Evolutionary conservation across 2,113 vertebrate genomes (phyloP).

Genomic region (Illadopsis cleaveri): DNA sequence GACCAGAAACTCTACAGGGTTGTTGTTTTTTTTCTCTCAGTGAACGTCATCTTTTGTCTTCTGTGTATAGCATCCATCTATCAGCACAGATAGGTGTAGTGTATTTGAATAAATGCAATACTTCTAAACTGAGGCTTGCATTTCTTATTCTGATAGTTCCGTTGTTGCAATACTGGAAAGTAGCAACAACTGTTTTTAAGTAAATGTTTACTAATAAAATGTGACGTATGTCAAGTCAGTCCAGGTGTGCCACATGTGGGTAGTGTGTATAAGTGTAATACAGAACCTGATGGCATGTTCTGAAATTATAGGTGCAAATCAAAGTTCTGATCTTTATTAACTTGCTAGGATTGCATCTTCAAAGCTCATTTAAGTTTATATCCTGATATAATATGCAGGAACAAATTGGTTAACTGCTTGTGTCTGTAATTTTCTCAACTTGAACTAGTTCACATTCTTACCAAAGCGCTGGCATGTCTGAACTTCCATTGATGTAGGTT

Average conservation of each 20-base stretch:
- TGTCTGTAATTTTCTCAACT: background rate
- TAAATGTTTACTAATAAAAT: background rate
- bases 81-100: background rate
- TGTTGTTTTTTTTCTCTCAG: background rate
- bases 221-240: background rate
- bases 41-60: background rate
- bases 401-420: background rate
- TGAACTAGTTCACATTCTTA: background rate
- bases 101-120: background rate
- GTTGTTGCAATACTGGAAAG: background rate
- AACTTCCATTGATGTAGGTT: background rate
- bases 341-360: background rate
- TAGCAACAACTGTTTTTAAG: background rate
- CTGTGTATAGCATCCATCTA: background rate
- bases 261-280: background rate
- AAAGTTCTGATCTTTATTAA: background rate
- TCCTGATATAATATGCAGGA: background rate
- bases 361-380: background rate
- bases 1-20: background rate
- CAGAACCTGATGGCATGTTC: background rate
- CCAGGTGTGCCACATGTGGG: background rate
- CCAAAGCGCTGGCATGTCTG: background rate
- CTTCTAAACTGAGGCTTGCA: background rate
- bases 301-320: background rate
- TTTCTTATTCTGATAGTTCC: background rate